Base-by-base conservation (phyloP, 2,113 vertebrate species). In the Corythaeola cristata region DNA sequence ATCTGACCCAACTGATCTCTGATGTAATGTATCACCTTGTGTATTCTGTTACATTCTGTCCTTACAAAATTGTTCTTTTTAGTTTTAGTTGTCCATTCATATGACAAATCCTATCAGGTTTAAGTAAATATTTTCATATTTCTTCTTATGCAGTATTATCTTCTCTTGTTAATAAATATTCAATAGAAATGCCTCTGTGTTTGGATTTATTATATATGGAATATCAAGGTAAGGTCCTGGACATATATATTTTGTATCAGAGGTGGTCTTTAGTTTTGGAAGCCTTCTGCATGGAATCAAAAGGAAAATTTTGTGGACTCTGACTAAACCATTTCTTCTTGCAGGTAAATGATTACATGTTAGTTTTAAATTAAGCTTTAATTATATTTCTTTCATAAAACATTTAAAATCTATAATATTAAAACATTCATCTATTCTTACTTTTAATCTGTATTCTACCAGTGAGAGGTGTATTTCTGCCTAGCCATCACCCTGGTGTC, bases 11-110 rank as follows among this genome's bases (percentile, higher is more conserved):
- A 19, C 1, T 27, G 28, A 59, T 52, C 30, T 64, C 44, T 66
- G 35, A 30, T 19, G 12, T 63, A 41, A 11, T 1, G 2, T 66
- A 9, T 33, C 21, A 15, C 5, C 15, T 80, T 1, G 1, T 33
- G 18, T 39, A 52, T 86, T 66, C 9, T 53, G 7, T 49, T 73
- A 6, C 27, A 24, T 73, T 74, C 15, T 71, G 4, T 39, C 11
- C 33, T 83, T 52, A 33, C 8, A 75, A 74, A 52, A 56, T 17
- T 58, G 4, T 3, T 60, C 83, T 75, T 26, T 5, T 32, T 69
- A 39, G 8, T 35, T 93, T 80, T 80, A 71, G 41, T 41, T 76
- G 12, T 23, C 15, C 13, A 9, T 74, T 77, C 12, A 32, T 56
- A 72, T n/a, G 32, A 71, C 22, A 90, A 67, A 53, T 67, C 18